Conservation (phyloP, 2,888 invertebrate genomes). For the Lepidocyrtoides sp. region DNA sequence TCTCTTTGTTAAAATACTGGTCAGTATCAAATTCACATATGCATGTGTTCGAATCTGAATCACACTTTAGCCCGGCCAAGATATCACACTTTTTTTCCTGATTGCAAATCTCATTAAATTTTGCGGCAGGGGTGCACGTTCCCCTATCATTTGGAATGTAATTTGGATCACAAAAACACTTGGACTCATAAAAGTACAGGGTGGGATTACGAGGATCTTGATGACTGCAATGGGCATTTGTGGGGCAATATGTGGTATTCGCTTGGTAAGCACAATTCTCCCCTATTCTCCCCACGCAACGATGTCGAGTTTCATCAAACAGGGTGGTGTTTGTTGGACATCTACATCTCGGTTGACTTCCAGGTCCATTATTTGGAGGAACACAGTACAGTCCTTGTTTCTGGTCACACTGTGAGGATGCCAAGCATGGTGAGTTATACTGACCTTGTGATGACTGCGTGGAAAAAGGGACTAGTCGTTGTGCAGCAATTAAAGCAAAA, state of each 20-base stretch:
- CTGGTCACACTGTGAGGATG: constrained; percentile 64
- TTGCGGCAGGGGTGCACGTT: constrained; percentile 73
- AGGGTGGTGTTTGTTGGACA: constrained; percentile 81
- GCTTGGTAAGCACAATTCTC: constrained; percentile 78
- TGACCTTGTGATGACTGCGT: constrained; percentile 16
- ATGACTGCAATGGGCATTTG: constrained; percentile 78
- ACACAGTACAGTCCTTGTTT: constrained; percentile 77
- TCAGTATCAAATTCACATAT: constrained; percentile 78
- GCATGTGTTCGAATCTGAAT: constrained; percentile 72
- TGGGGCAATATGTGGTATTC: constrained; percentile 76
- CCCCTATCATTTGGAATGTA: constrained; percentile 74
- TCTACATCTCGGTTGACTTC: constrained; percentile 70
- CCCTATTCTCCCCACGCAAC: constrained; percentile 78
- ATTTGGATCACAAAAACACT: constrained; percentile 81
- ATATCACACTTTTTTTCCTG: constrained; percentile 76
- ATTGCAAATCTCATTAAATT: constrained; percentile 75
- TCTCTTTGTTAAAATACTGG: constrained; percentile 75
- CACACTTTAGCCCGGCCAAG: constrained; percentile 70
- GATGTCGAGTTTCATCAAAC: constrained; percentile 69
- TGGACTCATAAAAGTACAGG: constrained; percentile 79
- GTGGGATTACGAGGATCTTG: constrained; percentile 79
- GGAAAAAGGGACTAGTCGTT: constrained; percentile 62
- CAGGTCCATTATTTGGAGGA: constrained; percentile 48
- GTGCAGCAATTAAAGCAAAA: constrained; percentile 13
- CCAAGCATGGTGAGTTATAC: constrained; percentile 54